Conservation (phyloP, 1,140 invertebrate genomes). For the Drosophila nikananu region DNA sequence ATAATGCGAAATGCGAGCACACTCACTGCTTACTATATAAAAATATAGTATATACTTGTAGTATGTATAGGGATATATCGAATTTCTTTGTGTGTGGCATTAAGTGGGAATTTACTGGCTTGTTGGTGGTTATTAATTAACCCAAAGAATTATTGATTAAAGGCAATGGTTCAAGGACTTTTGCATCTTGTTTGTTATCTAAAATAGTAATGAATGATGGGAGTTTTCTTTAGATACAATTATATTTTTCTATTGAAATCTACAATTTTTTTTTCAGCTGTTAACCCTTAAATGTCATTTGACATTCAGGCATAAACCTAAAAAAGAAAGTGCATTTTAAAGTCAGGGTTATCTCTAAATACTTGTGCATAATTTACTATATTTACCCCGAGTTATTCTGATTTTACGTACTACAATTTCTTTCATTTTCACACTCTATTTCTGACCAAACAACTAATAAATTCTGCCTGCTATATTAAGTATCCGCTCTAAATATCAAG, state of each 20-base stretch:
- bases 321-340: not conserved
- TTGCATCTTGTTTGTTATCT: not conserved
- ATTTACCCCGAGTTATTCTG: not conserved
- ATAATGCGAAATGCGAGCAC: conserved; percentile 52
- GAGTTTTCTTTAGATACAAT: not conserved
- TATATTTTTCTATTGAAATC: not conserved
- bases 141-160: conserved; percentile 30
- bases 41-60: not conserved
- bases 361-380: not conserved
- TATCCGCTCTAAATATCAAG: conserved; percentile 21
- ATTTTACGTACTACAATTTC: not conserved
- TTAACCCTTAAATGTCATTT: not conserved
- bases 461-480: conserved; percentile 12
- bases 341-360: not conserved
- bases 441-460: not conserved
- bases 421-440: not conserved
- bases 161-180: conserved; percentile 24
- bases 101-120: conserved; percentile 31
- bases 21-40: conserved; percentile 15
- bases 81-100: conserved; percentile 31
- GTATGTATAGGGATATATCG: conserved; percentile 18
- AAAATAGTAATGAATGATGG: not conserved
- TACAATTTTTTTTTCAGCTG: not conserved
- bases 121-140: conserved; percentile 18
- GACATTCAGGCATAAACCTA: not conserved